Evolutionary conservation across 2,797 vertebrate species (phyloP).

Genomic region (Silurus lanzhouensis): DNA sequence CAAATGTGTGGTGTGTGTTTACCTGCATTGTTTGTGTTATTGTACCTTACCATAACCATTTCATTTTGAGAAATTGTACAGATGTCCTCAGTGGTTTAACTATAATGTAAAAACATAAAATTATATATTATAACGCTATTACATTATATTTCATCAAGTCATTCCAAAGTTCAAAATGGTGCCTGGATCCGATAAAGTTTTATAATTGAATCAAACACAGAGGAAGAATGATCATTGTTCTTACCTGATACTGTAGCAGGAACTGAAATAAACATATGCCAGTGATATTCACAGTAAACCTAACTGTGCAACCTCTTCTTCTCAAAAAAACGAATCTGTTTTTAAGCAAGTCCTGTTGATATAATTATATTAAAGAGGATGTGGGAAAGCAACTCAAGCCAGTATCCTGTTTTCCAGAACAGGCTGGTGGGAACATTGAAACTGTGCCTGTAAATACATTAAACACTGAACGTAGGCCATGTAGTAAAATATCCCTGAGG

Average conservation of each 20-base stretch:
- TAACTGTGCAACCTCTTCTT: not conserved
- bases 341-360: slow-evolving; percentile 4
- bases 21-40: too few species aligned
- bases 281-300: not conserved
- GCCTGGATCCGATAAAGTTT: too few species aligned
- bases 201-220: too few species aligned
- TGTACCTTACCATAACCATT: too few species aligned
- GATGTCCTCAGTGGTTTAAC: too few species aligned
- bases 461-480: not conserved
- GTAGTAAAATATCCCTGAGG: slow-evolving; percentile 6
- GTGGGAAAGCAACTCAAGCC: not conserved
- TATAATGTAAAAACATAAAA: too few species aligned
- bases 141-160: too few species aligned
- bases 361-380: slow-evolving; percentile 22
- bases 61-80: too few species aligned
- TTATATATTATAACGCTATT: too few species aligned
- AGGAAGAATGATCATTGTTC: not conserved
- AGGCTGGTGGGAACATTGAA: slow-evolving; percentile 14
- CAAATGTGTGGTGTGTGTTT: too few species aligned
- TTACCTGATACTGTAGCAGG: too few species aligned
- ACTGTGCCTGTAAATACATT: slow-evolving; percentile 13
- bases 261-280: not conserved
- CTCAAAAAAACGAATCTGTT: not conserved
- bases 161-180: too few species aligned
- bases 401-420: slow-evolving; percentile 10